Evolutionary conservation across 2,797 vertebrate genomes (phyloP), one percentile per base, ranked within the genome.

Genomic region (Takifugu ocellatus): DNA sequence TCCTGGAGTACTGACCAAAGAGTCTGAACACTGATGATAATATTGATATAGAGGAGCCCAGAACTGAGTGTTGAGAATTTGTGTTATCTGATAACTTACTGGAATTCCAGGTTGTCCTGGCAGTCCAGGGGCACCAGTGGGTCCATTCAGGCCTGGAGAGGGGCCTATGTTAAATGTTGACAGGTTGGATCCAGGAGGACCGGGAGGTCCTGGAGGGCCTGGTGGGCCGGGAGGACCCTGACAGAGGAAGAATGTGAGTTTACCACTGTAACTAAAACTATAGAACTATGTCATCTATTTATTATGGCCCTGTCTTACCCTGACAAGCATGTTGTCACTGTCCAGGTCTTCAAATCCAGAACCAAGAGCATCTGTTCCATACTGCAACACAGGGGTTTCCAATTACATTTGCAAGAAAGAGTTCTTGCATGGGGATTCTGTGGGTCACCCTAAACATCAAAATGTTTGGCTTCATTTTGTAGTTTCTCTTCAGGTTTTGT

Each of bases 161-260:
- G 65, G 6, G 9, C 58, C 76, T 66, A 80, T 73, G 61, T 78
- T 87, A 51, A 87, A 87, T 15, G 84, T 88, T 16, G 85, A 81
- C 56, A 86, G 76, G 9, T 79, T 77, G 45, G 75, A 50, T 59
- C 92, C 93, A 29, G 93, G 91, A 1, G 60, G 83, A 2, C 90
- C 91, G 9, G 91, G 90, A 47, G 82, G 83, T 49, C 94, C 95
- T 5, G 94, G 94, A 56, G 92, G 93, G 1, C 94, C 95, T 0
- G 94, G 93, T 24, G 87, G 93, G 3, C 95, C 95, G 2, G 93
- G 94, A 43, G 85, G 87, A 70, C 94, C 94, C 95, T 97, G 33
- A 10, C 48, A 39, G 25, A 63, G 39, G 50, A 21, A 66, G 0
- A 21, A 2, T 7, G 44, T 2, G 9, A 12, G 51, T 15, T 29